Evolutionary conservation across 2,797 vertebrate genomes (phyloP).

Genomic region (Heliangelus exortis): DNA sequence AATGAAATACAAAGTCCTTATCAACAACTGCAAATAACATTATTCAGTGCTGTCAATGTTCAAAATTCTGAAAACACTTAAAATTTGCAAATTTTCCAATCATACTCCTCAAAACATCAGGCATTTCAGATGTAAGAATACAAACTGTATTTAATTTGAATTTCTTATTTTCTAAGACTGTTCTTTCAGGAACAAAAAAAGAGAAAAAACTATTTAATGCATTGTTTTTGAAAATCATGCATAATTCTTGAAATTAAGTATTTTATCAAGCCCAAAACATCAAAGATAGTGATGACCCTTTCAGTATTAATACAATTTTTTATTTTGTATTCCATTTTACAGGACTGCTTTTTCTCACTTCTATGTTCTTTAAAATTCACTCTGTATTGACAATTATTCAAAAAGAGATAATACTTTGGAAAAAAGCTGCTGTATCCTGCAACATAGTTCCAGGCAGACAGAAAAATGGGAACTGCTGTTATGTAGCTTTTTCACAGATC

Average conservation of each 20-base stretch:
- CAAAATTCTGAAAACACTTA: conserved; percentile 30
- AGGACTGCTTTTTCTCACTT: not conserved
- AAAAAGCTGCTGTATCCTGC: not conserved
- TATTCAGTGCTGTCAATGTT: not conserved
- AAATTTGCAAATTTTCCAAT: not conserved
- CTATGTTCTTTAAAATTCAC: not conserved
- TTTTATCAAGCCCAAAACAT: not conserved
- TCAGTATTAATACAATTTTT: not conserved
- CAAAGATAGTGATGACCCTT: not conserved
- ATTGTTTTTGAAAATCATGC: not conserved
- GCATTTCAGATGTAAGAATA: not conserved
- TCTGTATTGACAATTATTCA: not conserved
- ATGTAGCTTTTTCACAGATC: not conserved
- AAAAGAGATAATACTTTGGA: not conserved
- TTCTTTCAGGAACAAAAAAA: not conserved
- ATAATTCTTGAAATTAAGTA: not conserved
- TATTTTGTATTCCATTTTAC: not conserved
- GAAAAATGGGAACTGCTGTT: not conserved
- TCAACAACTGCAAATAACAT: not conserved
- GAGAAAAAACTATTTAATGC: not conserved
- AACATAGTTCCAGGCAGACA: not conserved
- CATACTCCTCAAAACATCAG: not conserved
- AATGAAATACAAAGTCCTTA: not conserved
- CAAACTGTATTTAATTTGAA: not conserved
- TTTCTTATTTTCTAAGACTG: not conserved